These are phyloP conservation scores for Atta texana DNA, from an alignment of 1,140 invertebrate genomes.

Conservation along the genomic window DNA sequence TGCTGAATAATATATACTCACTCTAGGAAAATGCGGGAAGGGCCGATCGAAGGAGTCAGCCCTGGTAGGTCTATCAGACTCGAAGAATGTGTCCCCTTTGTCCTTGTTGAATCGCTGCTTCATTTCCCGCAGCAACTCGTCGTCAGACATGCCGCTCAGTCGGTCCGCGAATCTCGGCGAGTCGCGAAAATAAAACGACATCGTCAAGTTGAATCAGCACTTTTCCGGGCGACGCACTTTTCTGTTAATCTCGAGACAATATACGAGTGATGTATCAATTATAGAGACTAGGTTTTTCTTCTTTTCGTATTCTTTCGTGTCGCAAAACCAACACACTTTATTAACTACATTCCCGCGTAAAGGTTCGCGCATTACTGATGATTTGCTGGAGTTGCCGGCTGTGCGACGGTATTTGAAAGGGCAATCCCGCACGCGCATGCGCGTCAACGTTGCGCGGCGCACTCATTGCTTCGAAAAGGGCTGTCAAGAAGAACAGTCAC, in stretches of 20 bases:
- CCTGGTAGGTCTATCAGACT: constrained; percentile 65
- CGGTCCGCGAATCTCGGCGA: constrained; percentile 83
- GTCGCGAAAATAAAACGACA: constrained; percentile 85
- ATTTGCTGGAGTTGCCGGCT: not conserved
- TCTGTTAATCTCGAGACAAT: too few relatives aligned
- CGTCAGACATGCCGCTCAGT: constrained; percentile 82
- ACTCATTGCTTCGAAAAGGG: not conserved
- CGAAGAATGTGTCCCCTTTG: constrained; percentile 81
- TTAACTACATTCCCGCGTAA: not conserved
- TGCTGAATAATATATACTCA: constrained; percentile 68
- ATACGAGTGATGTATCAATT: too few relatives aligned
- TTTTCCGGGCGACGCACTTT: too few relatives aligned
- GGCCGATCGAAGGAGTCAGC: constrained; percentile 81
- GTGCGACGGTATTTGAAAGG: constrained; percentile 39
- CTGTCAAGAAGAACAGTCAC: not conserved
- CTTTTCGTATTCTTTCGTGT: not conserved
- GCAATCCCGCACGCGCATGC: constrained; percentile 40
- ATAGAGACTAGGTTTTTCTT: not conserved
- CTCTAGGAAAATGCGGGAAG: constrained; percentile 78
- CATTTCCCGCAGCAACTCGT: constrained; percentile 84
- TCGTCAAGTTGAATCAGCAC: constrained; percentile 59
- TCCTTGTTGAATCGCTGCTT: constrained; percentile 84
- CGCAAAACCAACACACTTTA: not conserved
- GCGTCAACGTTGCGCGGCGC: not conserved
- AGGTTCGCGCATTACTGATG: constrained; percentile 58